Base-by-base conservation (phyloP, 2,888 invertebrate species). In the Ceratothoa steindachneri region DNA sequence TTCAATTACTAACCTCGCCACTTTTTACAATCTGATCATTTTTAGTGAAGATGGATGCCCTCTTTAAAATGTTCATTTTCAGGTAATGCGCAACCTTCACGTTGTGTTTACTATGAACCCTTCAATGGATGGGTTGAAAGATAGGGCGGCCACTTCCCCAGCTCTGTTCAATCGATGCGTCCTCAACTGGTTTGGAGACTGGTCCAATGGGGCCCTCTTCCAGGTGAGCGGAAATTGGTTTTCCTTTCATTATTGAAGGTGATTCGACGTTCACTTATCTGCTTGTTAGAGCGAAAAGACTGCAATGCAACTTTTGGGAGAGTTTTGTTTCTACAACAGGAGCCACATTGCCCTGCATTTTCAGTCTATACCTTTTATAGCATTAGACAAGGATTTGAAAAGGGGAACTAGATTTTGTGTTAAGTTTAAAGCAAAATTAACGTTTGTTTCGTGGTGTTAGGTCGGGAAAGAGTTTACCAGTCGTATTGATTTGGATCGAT, bases 21-120 rank as follows among this genome's bases (percentile, higher is more conserved):
- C n/a, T n/a, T n/a, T n/a, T n/a, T n/a, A n/a, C n/a, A n/a, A n/a
- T n/a, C n/a, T n/a, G n/a, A n/a, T n/a, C n/a, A n/a, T n/a, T n/a
- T n/a, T n/a, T n/a, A n/a, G n/a, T n/a, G n/a, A n/a, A n/a, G n/a
- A n/a, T n/a, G n/a, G n/a, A n/a, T n/a, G n/a, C n/a, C n/a, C n/a
- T n/a, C n/a, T n/a, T n/a, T n/a, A n/a, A n/a, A n/a, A n/a, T n/a
- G n/a, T n/a, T n/a, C n/a, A n/a, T n/a, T n/a, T n/a, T n/a, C 93
- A 97, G 89, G 97, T 99, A 51, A 99, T 99, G 95, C 91, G 93
- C 80, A 99, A 99, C 85, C 88, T 99, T 67, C 99, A 99, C 86
- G 99, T 99, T 9, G 99, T 99, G 64, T 99, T 99, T 86, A 99
- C 99, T 0, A 99, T 99, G 99, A 99, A 99, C 86, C 99, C 99